Evolutionary conservation across 2,113 vertebrate genomes (phyloP), one percentile per base, ranked within the genome.

Genomic region (Odobenus rosmarus): DNA sequence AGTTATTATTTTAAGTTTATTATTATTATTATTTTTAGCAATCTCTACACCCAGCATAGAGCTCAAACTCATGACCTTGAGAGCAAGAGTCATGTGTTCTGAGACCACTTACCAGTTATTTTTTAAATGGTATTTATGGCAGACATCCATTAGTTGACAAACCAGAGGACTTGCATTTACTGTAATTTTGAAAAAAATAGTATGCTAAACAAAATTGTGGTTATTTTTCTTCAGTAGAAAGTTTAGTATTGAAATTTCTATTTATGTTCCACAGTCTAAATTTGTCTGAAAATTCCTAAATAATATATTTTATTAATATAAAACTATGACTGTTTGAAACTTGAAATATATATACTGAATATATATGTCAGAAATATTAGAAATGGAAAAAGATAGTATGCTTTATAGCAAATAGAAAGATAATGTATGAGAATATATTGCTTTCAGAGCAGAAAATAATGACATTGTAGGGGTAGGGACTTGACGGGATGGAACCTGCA

Each of bases 181-280:
- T 87, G 57, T 62, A 84, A 89, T 91, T 97, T 94, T 90, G 15
- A 33, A 24, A 12, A 16, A 5, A 19, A 72, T 64, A 77, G 79
- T 92, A 36, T 84, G 49, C 59, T 94, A 62, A 90, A 94, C 36
- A 49, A 96, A 96, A 96, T 97, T 96, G 93, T 0, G 46, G 61
- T 94, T 90, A 74, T 97, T 97, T 98, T 95, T 96, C 90, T 96
- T 96, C 85, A 94, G 5, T 79, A 55, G 87, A 88, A 94, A 93
- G 19, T 26, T 74, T 94, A 84, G 15, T 81, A 81, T 93, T 94
- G 72, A 97, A 95, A 93, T 93, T 90, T 92, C 80, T 93, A 42
- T 86, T 93, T 88, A 89, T 80, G 49, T 97, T 96, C 49, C 81
- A 91, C 79, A 76, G 59, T 84, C 77, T 91, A 93, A 98, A 97